Evolutionary conservation across 2,888 invertebrate species (phyloP).

Genomic region (Rhagium mordax): DNA sequence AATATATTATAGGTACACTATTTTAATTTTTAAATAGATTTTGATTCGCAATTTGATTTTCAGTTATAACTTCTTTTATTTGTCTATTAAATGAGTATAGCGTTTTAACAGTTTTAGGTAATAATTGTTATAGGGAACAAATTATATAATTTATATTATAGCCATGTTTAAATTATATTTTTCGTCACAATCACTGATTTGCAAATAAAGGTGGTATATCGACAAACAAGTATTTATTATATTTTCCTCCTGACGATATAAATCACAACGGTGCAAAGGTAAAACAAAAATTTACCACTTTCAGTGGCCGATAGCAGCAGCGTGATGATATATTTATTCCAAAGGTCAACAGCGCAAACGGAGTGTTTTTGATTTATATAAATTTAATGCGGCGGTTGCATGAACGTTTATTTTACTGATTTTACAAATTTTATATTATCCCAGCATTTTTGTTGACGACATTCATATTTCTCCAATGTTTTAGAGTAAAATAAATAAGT

Average conservation of each 20-base stretch:
- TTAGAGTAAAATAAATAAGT: too few species aligned
- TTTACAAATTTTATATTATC: background rate
- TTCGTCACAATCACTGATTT: background rate
- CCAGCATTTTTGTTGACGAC: background rate
- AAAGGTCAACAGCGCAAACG: background rate
- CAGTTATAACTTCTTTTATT: too few species aligned
- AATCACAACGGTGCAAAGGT: background rate
- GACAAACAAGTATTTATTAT: background rate
- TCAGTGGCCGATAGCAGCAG: background rate
- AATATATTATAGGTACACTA: too few species aligned
- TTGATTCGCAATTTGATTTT: too few species aligned
- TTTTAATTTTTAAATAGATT: too few species aligned
- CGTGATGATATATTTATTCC: constrained; percentile 1
- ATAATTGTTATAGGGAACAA: background rate
- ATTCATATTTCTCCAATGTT: too few species aligned
- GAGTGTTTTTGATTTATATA: constrained; percentile 4
- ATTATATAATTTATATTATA: too few species aligned
- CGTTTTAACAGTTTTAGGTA: too few species aligned
- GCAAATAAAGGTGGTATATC: background rate
- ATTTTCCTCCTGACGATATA: background rate
- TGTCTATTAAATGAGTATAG: too few species aligned
- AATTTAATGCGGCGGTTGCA: background rate
- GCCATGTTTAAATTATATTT: too few species aligned
- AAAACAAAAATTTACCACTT: background rate
- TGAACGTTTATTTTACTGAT: background rate